Percentiles rank a stretch among this genome's conserved stretches.
Evolutionary conservation across 2,113 vertebrate genomes (phyloP).

Genomic region (Gorsachius goisagi): DNA sequence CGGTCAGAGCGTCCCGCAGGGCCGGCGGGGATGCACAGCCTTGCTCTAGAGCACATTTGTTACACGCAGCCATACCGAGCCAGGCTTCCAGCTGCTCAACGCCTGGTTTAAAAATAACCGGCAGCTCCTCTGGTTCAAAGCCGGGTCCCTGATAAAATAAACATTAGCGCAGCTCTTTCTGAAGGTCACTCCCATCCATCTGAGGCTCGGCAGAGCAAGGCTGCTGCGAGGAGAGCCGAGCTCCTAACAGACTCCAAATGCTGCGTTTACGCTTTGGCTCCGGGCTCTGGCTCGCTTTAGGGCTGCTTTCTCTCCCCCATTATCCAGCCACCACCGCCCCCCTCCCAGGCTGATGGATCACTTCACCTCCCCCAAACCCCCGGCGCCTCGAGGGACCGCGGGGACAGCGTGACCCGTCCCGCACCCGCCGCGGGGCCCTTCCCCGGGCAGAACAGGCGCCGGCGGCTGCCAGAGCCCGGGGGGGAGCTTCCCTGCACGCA

Average conservation of each 20-base stretch:
- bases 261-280: not conserved
- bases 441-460: not conserved
- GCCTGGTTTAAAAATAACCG: conserved; percentile 53
- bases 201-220: not conserved
- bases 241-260: not conserved
- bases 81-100: conserved; percentile 22
- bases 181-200: conserved; percentile 55
- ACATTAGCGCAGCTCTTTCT: conserved; percentile 32
- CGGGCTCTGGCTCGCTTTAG: not conserved
- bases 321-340: not conserved
- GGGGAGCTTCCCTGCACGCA: fast-evolving
- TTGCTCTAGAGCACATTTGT: not conserved
- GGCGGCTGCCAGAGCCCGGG: fast-evolving
- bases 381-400: fast-evolving
- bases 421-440: fast-evolving
- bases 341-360: fast-evolving
- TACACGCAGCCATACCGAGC: not conserved
- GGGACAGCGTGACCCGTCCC: fast-evolving
- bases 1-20: not conserved
- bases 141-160: conserved; percentile 52
- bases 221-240: not conserved
- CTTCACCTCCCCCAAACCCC: fast-evolving
- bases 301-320: not conserved
- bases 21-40: not conserved
- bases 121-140: not conserved